Evolutionary conservation across 2,888 invertebrate genomes (phyloP).

Genomic region (Scaptomyza caliginosa): DNA sequence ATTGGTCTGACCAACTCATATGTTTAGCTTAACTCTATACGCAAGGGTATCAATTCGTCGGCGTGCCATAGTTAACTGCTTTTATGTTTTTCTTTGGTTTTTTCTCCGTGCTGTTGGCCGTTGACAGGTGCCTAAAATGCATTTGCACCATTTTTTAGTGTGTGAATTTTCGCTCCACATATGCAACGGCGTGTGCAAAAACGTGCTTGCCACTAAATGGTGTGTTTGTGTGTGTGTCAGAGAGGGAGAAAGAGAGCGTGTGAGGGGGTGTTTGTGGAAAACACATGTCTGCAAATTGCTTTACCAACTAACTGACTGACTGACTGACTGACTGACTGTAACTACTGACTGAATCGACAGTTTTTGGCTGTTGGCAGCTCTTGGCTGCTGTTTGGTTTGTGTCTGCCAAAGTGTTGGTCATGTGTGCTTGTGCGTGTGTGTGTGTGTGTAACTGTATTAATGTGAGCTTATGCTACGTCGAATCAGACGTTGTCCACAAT

Average conservation of each 20-base stretch:
- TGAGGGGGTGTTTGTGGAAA: constrained; percentile 33
- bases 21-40: too few relatives aligned
- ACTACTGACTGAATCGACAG: constrained; percentile 55
- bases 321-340: constrained; percentile 47
- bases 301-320: constrained; percentile 69
- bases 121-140: constrained; percentile 65
- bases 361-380: constrained; percentile 35
- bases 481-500: constrained; percentile 40
- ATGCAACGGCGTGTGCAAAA: constrained; percentile 10
- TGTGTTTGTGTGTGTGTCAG: constrained; percentile 9
- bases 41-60: neutral
- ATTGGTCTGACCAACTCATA: too few relatives aligned
- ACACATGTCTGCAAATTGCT: constrained; percentile 76
- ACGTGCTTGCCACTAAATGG: neutral
- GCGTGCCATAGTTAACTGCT: neutral
- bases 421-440: constrained; percentile 24
- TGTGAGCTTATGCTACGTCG: constrained; percentile 61
- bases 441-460: constrained; percentile 68
- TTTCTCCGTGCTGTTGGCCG: constrained; percentile 8
- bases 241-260: constrained; percentile 4
- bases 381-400: constrained; percentile 73
- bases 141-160: constrained; percentile 50
- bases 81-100: constrained; percentile 9
- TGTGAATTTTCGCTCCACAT: constrained; percentile 37
- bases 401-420: constrained; percentile 68